Percentiles rank a stretch among this genome's conserved stretches.
These are phyloP conservation scores for Scaptodrosophila latifasciaeformis DNA, from an alignment of 2,888 invertebrate genomes.

Conservation along the genomic window DNA sequence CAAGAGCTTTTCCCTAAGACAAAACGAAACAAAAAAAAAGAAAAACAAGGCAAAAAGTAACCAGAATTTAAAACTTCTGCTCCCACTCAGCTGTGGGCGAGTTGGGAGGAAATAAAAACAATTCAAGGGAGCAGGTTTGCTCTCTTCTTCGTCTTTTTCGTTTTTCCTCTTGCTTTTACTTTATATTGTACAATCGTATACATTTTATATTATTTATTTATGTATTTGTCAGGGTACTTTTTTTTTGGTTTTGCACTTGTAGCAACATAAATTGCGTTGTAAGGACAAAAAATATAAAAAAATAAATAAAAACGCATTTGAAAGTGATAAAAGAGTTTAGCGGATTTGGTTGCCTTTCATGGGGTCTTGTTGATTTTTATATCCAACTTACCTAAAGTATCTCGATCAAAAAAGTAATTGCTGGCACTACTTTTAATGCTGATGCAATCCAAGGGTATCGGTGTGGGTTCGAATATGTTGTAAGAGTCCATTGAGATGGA, in stretches of 20 bases:
- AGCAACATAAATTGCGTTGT: constrained; percentile 45
- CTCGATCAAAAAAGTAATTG: constrained; percentile 53
- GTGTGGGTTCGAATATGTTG: constrained; percentile 49
- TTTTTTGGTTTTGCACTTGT: neutral
- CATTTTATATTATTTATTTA: constrained; percentile 56
- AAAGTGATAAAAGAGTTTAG: constrained; percentile 47
- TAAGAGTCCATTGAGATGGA: constrained; percentile 44
- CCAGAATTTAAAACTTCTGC: constrained; percentile 7
- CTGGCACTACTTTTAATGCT: constrained; percentile 61
- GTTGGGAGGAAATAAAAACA: constrained; percentile 1
- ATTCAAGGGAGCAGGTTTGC: constrained; percentile 18
- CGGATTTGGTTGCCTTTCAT: neutral
- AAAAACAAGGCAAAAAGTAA: neutral
- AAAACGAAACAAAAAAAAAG: neutral
- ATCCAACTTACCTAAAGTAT: constrained; percentile 55
- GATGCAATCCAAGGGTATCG: constrained; percentile 52
- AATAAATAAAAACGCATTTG: constrained; percentile 51
- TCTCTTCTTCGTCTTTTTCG: constrained; percentile 19
- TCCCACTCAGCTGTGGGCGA: constrained; percentile 21
- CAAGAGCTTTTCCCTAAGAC: constrained; percentile 24
- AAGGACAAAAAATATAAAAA: constrained; percentile 36
- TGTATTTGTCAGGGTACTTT: constrained; percentile 45
- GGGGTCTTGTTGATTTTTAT: too few relatives aligned
- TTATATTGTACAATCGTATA: too few relatives aligned
- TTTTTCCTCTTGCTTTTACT: constrained; percentile 2